phyloP scores from a whole-genome alignment of 2,113 vertebrate genomes.

The Sardina pilchardus region DNA sequence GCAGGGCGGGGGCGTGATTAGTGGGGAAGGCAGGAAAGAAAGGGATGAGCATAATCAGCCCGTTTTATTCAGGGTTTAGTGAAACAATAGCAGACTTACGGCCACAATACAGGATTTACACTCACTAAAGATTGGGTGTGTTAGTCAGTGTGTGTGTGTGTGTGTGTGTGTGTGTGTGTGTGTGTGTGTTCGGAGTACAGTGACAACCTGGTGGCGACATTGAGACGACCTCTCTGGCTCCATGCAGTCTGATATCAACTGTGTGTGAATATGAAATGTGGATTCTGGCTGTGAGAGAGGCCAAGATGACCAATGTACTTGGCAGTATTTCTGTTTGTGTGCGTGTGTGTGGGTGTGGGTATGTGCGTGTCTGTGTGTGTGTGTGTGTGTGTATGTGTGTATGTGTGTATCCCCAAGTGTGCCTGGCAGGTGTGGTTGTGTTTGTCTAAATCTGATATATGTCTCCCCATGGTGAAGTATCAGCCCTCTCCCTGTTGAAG shows the following conservation, averaged over 20 bases:
- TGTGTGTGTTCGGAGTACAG: background rate
- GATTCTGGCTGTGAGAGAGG: background rate
- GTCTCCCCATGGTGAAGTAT: background rate
- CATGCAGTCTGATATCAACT: background rate
- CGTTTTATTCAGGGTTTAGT: background rate
- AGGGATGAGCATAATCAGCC: background rate
- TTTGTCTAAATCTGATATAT: background rate
- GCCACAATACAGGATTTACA: background rate
- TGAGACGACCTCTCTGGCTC: background rate
- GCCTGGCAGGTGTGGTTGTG: background rate
- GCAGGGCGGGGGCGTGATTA: background rate
- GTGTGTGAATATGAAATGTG: background rate
- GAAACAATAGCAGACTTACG: background rate
- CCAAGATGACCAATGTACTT: background rate
- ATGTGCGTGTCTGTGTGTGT: background rate
- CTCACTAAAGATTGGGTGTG: background rate
- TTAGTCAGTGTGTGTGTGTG: background rate
- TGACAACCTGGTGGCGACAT: background rate
- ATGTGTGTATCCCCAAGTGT: background rate
- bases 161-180: background rate
- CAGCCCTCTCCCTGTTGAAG: background rate
- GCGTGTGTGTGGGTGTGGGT: background rate
- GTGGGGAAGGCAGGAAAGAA: background rate
- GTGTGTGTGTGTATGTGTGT: background rate
- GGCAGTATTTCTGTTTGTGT: background rate